Conservation (phyloP, 2,888 invertebrate species). For the Hypselothyrea guttata region DNA sequence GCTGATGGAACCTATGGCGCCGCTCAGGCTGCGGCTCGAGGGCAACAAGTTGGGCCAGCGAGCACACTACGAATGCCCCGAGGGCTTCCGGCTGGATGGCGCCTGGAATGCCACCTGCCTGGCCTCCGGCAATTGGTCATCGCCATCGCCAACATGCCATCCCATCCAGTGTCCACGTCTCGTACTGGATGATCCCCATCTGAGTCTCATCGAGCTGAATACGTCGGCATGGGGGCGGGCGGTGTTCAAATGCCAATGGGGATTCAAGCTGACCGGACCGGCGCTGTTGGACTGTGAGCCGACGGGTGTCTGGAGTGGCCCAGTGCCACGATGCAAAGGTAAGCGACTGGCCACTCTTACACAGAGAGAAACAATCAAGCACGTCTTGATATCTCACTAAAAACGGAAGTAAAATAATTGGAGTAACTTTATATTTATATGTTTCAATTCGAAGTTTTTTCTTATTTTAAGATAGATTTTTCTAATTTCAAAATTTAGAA, state of each 20-base stretch:
- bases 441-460: too few species aligned
- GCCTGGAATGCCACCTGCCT: constrained; percentile 90
- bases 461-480: too few species aligned
- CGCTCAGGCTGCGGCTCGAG: constrained; percentile 88
- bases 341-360: constrained; percentile 68
- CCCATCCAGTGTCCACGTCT: constrained; percentile 90
- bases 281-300: constrained; percentile 91
- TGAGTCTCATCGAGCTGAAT: constrained; percentile 90
- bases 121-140: constrained; percentile 92
- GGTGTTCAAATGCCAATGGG: constrained; percentile 92
- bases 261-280: constrained; percentile 89
- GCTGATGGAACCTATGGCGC: constrained; percentile 85
- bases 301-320: constrained; percentile 91
- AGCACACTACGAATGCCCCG: constrained; percentile 86
- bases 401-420: too few species aligned
- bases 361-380: too few species aligned
- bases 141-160: constrained; percentile 88
- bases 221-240: constrained; percentile 91
- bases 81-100: constrained; percentile 91
- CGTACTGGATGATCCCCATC: constrained; percentile 87
- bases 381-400: too few species aligned
- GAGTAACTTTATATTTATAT: too few species aligned
- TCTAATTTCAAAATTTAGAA: too few species aligned
- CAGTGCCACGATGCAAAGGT: constrained; percentile 90
- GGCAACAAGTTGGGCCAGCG: constrained; percentile 90